Conservation (phyloP, 2,797 vertebrate genomes). For the Falco concolor region DNA sequence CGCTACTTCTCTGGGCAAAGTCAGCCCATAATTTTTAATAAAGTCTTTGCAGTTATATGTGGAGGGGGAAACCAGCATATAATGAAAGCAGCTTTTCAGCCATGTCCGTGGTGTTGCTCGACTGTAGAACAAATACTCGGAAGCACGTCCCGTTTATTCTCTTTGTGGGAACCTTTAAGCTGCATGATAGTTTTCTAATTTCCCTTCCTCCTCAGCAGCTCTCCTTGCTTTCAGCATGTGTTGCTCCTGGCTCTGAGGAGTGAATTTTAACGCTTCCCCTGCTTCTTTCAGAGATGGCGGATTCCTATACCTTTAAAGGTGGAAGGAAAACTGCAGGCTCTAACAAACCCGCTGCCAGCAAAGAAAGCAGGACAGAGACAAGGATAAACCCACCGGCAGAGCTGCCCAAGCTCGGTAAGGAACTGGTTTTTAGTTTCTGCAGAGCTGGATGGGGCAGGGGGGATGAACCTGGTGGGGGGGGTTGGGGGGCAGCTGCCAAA, state of each 20-base stretch:
- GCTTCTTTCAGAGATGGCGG: constrained; percentile 73
- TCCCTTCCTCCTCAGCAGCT: constrained; percentile 9
- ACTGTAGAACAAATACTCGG: not conserved
- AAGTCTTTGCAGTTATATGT: not conserved
- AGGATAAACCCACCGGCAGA: constrained; percentile 50
- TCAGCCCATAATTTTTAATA: constrained; percentile 40
- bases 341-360: constrained; percentile 63
- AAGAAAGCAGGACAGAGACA: constrained; percentile 59
- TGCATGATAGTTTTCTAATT: not conserved
- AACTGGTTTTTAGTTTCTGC: not conserved
- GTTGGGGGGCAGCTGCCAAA: accelerated
- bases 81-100: constrained; percentile 8
- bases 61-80: not conserved
- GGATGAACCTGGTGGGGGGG: not conserved
- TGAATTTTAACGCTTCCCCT: not conserved
- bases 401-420: constrained; percentile 70
- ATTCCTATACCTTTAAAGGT: constrained; percentile 71
- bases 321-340: constrained; percentile 70
- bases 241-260: not conserved
- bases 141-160: not conserved
- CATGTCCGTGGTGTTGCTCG: not conserved
- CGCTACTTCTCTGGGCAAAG: not conserved
- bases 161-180: not conserved
- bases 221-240: not conserved
- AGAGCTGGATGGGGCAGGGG: not conserved